phyloP scores from a whole-genome alignment of 2,888 invertebrate genomes.

The Cynaeus angustus region DNA sequence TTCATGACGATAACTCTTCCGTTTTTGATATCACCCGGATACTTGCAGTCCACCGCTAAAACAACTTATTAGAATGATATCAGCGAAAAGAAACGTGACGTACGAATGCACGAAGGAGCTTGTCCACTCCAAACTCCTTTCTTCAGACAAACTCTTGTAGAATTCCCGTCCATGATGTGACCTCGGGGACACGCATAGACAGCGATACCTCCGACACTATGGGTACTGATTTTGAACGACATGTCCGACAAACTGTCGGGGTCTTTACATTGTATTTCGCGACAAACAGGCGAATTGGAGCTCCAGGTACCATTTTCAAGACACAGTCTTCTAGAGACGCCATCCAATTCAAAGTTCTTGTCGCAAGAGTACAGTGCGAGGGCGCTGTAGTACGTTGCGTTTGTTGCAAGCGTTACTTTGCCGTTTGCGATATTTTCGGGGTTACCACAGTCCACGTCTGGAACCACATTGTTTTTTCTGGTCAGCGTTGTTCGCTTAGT shows the following conservation, averaged over 20 bases:
- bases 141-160: slow-evolving; percentile 83
- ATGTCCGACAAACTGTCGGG: slow-evolving; percentile 79
- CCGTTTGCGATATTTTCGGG: slow-evolving; percentile 84
- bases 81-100: slow-evolving; percentile 3
- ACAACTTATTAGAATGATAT: too few relatives aligned
- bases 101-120: slow-evolving; percentile 87
- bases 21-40: slow-evolving; percentile 86
- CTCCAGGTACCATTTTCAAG: slow-evolving; percentile 94
- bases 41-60: slow-evolving; percentile 88
- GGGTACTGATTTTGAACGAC: slow-evolving; percentile 76
- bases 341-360: slow-evolving; percentile 86
- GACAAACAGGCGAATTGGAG: slow-evolving; percentile 86
- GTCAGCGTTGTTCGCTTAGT: slow-evolving; percentile 17
- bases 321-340: slow-evolving; percentile 87
- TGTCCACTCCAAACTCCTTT: slow-evolving; percentile 89
- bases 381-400: slow-evolving; percentile 92
- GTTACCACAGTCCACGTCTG: slow-evolving; percentile 90
- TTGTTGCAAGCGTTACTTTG: slow-evolving; percentile 85
- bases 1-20: slow-evolving; percentile 91
- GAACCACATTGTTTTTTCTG: slow-evolving; percentile 7
- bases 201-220: slow-evolving; percentile 85
- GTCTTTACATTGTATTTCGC: slow-evolving; percentile 86
- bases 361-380: slow-evolving; percentile 90
- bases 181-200: slow-evolving; percentile 90
- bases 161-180: slow-evolving; percentile 85